A percentile compares a stretch with the other conserved stretches of the same genome.
Evolutionary conservation across 1,140 invertebrate genomes (phyloP).

Genomic region (Drosophila chauvacae): DNA sequence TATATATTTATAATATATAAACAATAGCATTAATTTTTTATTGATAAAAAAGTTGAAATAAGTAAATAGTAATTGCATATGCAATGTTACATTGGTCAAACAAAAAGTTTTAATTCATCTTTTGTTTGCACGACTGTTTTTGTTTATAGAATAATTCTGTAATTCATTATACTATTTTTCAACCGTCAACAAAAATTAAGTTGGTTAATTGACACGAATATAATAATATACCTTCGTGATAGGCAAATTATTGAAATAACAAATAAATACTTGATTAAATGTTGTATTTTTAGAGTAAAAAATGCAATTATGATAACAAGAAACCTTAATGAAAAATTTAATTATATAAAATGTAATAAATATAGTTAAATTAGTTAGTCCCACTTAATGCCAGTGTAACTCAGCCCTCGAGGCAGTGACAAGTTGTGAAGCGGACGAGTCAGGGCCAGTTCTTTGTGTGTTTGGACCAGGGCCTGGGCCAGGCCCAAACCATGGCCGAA

Average conservation of each 20-base stretch:
- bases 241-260: neutral
- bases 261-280: neutral
- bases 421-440: constrained; percentile 67
- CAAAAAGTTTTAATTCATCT: constrained; percentile 1
- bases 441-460: constrained; percentile 33
- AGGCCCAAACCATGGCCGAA: constrained; percentile 19
- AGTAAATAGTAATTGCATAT: constrained; percentile 10
- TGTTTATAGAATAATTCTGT: no score
- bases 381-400: constrained; percentile 11
- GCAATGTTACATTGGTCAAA: neutral
- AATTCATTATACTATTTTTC: no score
- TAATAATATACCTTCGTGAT: neutral
- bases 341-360: neutral
- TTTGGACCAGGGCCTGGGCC: constrained; percentile 8
- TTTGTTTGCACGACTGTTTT: neutral
- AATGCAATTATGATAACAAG: constrained; percentile 41
- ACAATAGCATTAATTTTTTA: neutral
- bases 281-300: neutral
- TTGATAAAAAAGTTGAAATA: neutral
- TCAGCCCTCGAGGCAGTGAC: constrained; percentile 70
- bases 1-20: neutral
- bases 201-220: constrained; percentile 1
- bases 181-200: neutral
- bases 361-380: neutral
- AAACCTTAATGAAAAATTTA: constrained; percentile 10